phyloP scores from a whole-genome alignment of 2,113 vertebrate genomes.

The Anoura caudifer region DNA sequence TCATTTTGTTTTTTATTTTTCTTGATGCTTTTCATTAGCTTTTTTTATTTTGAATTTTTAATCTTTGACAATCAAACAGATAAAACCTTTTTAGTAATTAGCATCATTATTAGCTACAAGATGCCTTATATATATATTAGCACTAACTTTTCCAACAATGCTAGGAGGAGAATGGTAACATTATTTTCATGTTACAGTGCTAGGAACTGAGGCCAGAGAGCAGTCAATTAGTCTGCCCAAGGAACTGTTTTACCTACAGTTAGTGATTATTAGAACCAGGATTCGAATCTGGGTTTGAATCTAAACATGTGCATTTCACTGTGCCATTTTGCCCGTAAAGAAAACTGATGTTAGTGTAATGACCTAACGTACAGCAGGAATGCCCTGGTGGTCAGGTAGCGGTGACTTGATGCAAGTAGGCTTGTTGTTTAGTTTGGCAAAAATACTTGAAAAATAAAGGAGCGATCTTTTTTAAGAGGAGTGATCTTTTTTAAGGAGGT shows the following conservation, averaged over 20 bases:
- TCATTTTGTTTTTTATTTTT: not conserved
- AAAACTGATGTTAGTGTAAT: not conserved
- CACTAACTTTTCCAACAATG: not conserved
- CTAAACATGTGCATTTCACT: not conserved
- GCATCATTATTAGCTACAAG: not conserved
- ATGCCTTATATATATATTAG: not conserved
- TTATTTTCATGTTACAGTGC: not conserved
- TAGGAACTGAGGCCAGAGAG: not conserved
- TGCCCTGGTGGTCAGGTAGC: not conserved
- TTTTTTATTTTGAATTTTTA: not conserved
- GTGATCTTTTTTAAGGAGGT: not conserved
- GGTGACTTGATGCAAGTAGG: not conserved
- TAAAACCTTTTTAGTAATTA: conserved; percentile 3
- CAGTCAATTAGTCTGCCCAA: not conserved
- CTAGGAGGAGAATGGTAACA: not conserved
- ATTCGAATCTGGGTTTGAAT: not conserved
- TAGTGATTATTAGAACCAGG: not conserved
- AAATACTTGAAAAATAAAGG: not conserved
- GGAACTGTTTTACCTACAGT: not conserved
- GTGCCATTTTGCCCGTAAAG: not conserved
- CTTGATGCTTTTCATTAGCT: not conserved
- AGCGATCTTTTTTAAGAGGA: not conserved
- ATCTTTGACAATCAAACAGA: conserved; percentile 1
- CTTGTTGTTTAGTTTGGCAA: not conserved
- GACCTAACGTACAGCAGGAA: not conserved